phyloP scores from a whole-genome alignment of 2,797 vertebrate species.

The Crypturellus tataupa region DNA sequence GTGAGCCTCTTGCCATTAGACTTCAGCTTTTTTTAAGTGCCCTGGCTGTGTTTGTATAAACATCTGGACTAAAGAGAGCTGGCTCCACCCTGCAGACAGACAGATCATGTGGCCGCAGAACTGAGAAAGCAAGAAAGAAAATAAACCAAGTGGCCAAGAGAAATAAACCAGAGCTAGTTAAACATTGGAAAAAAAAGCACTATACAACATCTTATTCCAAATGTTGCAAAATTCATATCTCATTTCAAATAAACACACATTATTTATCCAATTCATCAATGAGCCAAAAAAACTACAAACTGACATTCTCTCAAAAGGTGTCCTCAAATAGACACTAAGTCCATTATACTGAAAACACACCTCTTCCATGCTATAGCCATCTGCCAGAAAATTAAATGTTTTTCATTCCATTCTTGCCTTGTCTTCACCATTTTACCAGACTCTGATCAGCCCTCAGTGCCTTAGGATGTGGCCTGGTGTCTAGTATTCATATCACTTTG shows the following conservation, averaged over 20 bases:
- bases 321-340: neutral
- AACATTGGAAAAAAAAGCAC: neutral
- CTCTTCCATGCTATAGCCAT: neutral
- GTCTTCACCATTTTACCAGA: neutral
- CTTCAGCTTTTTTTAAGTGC: neutral
- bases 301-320: neutral
- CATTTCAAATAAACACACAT: neutral
- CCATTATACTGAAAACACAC: neutral
- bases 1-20: neutral
- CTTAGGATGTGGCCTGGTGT: neutral
- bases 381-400: neutral
- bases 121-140: conserved; percentile 4
- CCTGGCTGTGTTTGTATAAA: neutral
- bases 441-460: neutral
- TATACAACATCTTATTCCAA: neutral
- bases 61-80: neutral
- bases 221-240: conserved; percentile 8
- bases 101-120: neutral
- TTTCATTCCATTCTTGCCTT: neutral
- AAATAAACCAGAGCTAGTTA: conserved; percentile 11
- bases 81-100: neutral
- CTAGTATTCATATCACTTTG: neutral
- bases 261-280: neutral
- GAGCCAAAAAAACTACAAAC: neutral
- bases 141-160: neutral